Evolutionary conservation across 2,113 vertebrate genomes (phyloP).

Genomic region (Tiliqua scincoides): DNA sequence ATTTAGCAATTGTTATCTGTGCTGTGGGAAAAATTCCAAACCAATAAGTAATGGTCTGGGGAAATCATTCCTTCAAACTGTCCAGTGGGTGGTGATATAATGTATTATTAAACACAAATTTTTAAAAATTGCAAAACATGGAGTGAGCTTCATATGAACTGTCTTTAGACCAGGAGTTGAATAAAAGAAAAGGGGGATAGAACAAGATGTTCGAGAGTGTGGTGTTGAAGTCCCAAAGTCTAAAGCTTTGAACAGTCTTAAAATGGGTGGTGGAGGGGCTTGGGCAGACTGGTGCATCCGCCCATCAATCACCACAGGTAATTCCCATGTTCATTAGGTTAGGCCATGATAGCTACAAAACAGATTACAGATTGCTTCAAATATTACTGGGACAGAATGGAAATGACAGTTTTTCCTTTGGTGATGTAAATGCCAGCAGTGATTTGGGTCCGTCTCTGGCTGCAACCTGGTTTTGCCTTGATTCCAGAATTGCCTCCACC

Average conservation of each 20-base stretch:
- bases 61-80: no score
- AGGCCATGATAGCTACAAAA: not conserved
- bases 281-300: no score
- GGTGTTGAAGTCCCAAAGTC: not conserved
- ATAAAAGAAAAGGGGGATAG: not conserved
- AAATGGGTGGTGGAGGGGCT: no score
- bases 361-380: not conserved
- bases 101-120: not conserved
- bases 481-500: no score
- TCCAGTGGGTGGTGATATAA: no score
- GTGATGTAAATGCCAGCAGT: not conserved
- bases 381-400: not conserved
- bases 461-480: not conserved
- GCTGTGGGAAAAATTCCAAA: no score
- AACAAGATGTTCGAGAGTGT: not conserved
- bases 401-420: not conserved
- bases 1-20: no score
- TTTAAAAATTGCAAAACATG: not conserved
- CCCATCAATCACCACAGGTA: no score
- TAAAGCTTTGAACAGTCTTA: no score
- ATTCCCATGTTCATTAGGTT: not conserved
- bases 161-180: not conserved
- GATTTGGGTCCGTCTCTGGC: not conserved
- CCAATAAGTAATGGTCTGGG: no score
- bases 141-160: not conserved